Evolutionary conservation across 2,888 invertebrate species (phyloP).

Genomic region (Oligia fasciuncula): DNA sequence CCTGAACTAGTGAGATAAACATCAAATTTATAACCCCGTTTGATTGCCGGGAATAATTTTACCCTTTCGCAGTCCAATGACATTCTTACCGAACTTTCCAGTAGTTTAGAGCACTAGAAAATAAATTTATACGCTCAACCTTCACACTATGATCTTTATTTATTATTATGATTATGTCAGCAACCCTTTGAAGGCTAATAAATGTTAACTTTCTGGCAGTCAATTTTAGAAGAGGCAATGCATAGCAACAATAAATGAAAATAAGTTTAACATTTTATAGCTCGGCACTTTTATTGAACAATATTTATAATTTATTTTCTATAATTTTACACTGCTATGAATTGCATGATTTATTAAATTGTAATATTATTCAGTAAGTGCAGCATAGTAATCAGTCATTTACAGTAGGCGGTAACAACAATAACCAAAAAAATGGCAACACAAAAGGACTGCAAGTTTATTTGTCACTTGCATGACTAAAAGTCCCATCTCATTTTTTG

Average conservation of each 20-base stretch:
- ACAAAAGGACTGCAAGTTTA: too few species aligned
- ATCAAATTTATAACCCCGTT: conserved; percentile 95
- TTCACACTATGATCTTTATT: conserved; percentile 59
- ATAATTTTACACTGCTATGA: neutral
- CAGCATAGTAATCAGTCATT: neutral
- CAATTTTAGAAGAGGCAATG: neutral
- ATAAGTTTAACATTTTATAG: neutral
- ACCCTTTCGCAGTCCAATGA: conserved; percentile 93
- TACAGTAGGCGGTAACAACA: neutral
- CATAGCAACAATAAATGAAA: neutral
- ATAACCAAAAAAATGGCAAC: neutral
- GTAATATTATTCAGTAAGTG: neutral
- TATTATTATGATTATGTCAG: neutral
- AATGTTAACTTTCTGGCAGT: neutral
- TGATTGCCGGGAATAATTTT: conserved; percentile 95
- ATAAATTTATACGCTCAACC: conserved; percentile 82
- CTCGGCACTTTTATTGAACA: neutral
- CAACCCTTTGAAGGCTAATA: conserved; percentile 38
- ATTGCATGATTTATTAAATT: neutral
- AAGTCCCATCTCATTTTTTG: too few species aligned
- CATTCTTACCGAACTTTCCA: conserved; percentile 93
- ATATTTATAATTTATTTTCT: neutral
- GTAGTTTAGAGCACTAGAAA: conserved; percentile 92
- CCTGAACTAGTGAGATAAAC: conserved; percentile 97
- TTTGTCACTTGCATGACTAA: too few species aligned